Evolutionary conservation across 2,113 vertebrate genomes (phyloP), one percentile per base, ranked within the genome.

Genomic region (Thunnus maccoyii): DNA sequence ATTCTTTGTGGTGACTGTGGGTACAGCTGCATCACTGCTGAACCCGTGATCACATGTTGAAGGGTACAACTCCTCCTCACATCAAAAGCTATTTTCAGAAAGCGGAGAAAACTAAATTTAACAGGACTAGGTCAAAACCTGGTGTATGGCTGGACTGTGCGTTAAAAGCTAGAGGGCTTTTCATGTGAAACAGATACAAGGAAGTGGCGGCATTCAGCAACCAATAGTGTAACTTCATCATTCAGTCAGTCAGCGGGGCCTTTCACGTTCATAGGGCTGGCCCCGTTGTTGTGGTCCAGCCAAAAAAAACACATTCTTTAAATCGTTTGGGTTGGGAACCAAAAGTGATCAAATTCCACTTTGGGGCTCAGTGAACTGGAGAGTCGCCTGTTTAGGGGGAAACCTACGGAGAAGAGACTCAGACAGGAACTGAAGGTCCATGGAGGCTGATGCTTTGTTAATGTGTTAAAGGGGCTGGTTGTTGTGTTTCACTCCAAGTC

Each of bases 401-500:
- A 22, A 61, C 32, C 63, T 65, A 69, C 50, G 50, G 50, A 74
- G 46, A n/a, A 30, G 60, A 75, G 84, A 71, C 52, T 70, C 48
- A 46, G 22, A 55, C 57, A 6, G 73, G 64, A 72, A 60, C 48
- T 64, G 68, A 69, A 68, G 54, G 27, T 72, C 51, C 50, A 61
- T 73, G 71, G 57, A 58, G 68, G 72, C 12, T 48, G 68, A 85
- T 60, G 67, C 22, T 48, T 61, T 46, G 74, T 76, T 78, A 66
- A 82, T 70, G 60, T 25, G 65, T 70, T 85, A 80, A 80, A 85
- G 79, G 85, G 78, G 65, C 67, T 89, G 87, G 86, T 86, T 80
- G 80, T 58, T 51, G 50, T 78, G 65, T 82, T 60, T 91, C 84
- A 85, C 82, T 91, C 83, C 52, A 77, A 92, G 87, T 91, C 84